These are phyloP conservation scores for Synanthedon formicaeformis DNA, from an alignment of 2,888 invertebrate genomes.

Conservation along the genomic window DNA sequence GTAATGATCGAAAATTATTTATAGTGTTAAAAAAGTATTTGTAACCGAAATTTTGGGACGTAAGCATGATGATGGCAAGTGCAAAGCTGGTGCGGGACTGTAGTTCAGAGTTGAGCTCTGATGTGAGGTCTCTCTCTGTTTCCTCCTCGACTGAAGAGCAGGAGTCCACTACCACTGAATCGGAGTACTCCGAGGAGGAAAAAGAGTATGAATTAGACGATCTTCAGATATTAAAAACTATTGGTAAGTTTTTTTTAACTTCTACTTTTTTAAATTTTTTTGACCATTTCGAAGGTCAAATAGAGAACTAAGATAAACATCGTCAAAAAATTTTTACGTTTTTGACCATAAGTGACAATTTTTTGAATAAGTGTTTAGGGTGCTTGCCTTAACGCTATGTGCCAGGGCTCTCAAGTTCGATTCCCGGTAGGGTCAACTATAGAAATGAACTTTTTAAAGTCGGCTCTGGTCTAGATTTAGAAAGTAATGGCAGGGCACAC, in stretches of 20 bases:
- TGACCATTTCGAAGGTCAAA: too few species aligned
- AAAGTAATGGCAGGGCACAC: too few species aligned
- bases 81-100: slow-evolving; percentile 66
- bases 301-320: too few species aligned
- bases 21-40: slow-evolving; percentile 8
- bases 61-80: slow-evolving; percentile 68
- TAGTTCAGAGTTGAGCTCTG: slow-evolving; percentile 63
- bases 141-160: slow-evolving; percentile 69
- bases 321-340: too few species aligned
- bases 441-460: too few species aligned
- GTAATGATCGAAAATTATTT: slow-evolving; percentile 4
- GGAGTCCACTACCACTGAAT: slow-evolving; percentile 67
- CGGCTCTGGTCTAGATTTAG: too few species aligned
- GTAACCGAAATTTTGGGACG: slow-evolving; percentile 3
- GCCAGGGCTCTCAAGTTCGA: too few species aligned
- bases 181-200: slow-evolving; percentile 70
- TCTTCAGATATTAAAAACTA: slow-evolving; percentile 87
- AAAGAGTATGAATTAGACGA: slow-evolving; percentile 81
- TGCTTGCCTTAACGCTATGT: too few species aligned
- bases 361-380: too few species aligned
- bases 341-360: too few species aligned
- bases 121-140: slow-evolving; percentile 59
- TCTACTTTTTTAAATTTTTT: too few species aligned
- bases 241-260: slow-evolving; percentile 76
- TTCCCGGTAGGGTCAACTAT: too few species aligned